A percentile compares a stretch with the other conserved stretches of the same genome.
phyloP scores from a whole-genome alignment of 2,113 vertebrate species.

The Leucopsar rothschildi region DNA sequence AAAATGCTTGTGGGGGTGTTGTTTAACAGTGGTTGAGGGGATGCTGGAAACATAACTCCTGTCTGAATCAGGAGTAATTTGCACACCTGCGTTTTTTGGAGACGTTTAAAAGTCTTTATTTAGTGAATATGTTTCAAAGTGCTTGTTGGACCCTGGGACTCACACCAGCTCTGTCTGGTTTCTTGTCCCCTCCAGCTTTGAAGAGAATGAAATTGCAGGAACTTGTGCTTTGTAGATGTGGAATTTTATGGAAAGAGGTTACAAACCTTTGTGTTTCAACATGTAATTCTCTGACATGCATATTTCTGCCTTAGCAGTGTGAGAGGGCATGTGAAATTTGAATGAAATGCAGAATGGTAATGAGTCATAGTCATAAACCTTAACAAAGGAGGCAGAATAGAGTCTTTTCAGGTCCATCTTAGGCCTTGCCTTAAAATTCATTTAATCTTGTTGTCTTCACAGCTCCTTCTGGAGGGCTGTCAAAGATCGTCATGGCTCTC shows the following conservation, averaged over 20 bases:
- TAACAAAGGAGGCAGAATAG: constrained; percentile 18
- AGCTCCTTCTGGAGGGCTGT: not conserved
- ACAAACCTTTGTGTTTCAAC: constrained; percentile 43
- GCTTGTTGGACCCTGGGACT: constrained; percentile 34
- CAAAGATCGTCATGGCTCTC: not conserved
- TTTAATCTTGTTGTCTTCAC: constrained; percentile 10
- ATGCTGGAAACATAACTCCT: constrained; percentile 64
- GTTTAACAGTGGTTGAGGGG: constrained; percentile 57
- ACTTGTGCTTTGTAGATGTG: constrained; percentile 24
- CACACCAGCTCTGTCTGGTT: constrained; percentile 38
- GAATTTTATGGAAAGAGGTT: constrained; percentile 38
- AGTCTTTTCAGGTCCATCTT: not conserved
- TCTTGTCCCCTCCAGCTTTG: constrained; percentile 49
- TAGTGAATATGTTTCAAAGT: constrained; percentile 42
- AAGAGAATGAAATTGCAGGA: not conserved
- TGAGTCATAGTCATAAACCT: constrained; percentile 38
- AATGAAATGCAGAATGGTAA: constrained; percentile 18
- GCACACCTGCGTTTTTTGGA: constrained; percentile 73
- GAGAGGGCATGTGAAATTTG: constrained; percentile 38
- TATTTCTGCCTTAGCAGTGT: constrained; percentile 23
- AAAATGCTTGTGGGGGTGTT: constrained; percentile 64
- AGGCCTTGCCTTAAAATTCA: not conserved
- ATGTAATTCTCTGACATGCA: constrained; percentile 23
- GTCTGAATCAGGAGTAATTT: constrained; percentile 72
- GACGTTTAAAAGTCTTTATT: constrained; percentile 66